Evolutionary conservation across 2,888 invertebrate genomes (phyloP), one percentile per base, ranked within the genome.

Genomic region (Chironomus tentans): DNA sequence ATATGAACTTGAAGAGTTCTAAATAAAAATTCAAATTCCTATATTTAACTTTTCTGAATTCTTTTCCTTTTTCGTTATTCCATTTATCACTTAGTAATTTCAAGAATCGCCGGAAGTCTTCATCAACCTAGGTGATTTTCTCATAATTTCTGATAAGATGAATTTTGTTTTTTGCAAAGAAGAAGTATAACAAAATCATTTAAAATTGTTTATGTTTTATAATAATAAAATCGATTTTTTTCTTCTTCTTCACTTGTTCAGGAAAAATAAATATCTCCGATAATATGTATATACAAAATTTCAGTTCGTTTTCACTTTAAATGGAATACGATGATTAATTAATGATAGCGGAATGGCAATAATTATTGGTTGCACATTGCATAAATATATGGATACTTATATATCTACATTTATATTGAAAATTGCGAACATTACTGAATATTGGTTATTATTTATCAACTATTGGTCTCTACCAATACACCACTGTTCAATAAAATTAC

Each of bases 261-360:
- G 28, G 1, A 38, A 38, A 38, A 38, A 38, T 10, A 38, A 38
- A 38, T 38, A 38, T 4, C n/a, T 15, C 56, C 7, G 6, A 56
- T n/a, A n/a, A n/a, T n/a, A n/a, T 56, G n/a, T 56, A 18, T 18
- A 56, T 2, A 15, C 56, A 56, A 56, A 56, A 6, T 18, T 38
- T 38, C 38, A 10, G 38, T 38, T 38, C 10, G 38, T 10, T 56
- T 4, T 15, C 56, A 56, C 56, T 65, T 21, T 18, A 65, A 65
- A 65, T 65, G 65, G 65, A 65, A 65, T 21, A 65, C 21, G 65
- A 65, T 65, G 65, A 65, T 65, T 65, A 65, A 65, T 65, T 65
- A 65, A 65, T 65, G 65, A 65, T 65, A 24, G 65, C 65, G 22
- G 21, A 65, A 24, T 65, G 65, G 65, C 65, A 65, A 65, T 65